Conservation (phyloP, 2,797 vertebrate species). For the Syndactyla subalaris region DNA sequence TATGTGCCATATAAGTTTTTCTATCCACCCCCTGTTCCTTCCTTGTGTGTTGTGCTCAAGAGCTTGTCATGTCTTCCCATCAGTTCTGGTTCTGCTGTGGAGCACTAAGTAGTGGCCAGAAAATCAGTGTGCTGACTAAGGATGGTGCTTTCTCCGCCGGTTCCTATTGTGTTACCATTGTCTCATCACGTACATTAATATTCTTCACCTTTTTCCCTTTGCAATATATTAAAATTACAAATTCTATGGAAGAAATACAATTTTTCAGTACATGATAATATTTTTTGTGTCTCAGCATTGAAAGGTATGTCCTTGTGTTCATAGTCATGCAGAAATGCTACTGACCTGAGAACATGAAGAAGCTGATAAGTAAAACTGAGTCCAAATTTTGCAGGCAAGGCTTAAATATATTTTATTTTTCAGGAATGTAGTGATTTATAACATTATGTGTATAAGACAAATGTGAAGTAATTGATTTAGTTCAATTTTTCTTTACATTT, state of each 20-base stretch:
- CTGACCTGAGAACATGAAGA: background rate
- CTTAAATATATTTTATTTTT: background rate
- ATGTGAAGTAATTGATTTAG: background rate
- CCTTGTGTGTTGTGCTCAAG: background rate
- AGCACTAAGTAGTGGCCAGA: background rate
- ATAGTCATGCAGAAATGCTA: background rate
- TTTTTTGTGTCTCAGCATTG: background rate
- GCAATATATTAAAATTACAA: background rate
- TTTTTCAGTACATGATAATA: background rate
- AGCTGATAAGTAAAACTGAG: background rate
- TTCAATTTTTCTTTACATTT: background rate
- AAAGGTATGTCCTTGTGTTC: fast-evolving
- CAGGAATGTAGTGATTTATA: background rate
- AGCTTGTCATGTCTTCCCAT: fast-evolving
- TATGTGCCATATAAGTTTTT: background rate
- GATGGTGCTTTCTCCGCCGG: background rate
- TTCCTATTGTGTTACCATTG: background rate
- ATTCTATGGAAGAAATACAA: background rate
- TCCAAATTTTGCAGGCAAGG: background rate
- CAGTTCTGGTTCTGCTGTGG: background rate
- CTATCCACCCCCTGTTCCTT: background rate
- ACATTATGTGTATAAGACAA: background rate
- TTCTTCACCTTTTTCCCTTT: background rate
- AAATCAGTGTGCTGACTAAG: background rate
- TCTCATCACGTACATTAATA: background rate